Evolutionary conservation across 2,113 vertebrate genomes (phyloP).

Genomic region (Eclectus roratus): DNA sequence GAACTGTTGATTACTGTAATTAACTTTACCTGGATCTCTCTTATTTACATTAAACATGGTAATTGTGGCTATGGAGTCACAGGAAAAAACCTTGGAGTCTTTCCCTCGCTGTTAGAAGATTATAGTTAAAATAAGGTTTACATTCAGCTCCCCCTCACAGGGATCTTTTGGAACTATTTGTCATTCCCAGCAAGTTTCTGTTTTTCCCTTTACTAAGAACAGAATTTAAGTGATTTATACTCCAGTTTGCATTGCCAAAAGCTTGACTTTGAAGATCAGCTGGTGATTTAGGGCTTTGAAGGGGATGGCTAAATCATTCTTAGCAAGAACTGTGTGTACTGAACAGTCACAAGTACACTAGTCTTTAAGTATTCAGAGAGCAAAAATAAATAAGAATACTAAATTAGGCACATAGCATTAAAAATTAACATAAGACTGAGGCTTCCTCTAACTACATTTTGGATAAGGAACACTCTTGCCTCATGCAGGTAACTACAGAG

Average conservation of each 20-base stretch:
- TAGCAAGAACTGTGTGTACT: neutral
- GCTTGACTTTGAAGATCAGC: slow-evolving; percentile 10
- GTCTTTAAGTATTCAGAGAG: neutral
- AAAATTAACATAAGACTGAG: slow-evolving; percentile 5
- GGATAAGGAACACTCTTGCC: neutral
- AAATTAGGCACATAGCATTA: neutral
- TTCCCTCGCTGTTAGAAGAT: neutral
- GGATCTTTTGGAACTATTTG: neutral
- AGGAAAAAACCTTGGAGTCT: neutral
- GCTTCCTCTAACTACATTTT: neutral
- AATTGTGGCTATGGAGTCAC: slow-evolving; percentile 16
- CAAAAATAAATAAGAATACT: slow-evolving; percentile 20
- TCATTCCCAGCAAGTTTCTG: neutral
- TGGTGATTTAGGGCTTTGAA: neutral
- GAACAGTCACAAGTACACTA: neutral
- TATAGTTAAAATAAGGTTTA: slow-evolving; percentile 9
- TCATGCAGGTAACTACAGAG: neutral
- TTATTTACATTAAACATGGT: slow-evolving; percentile 34
- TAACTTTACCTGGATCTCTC: slow-evolving; percentile 31
- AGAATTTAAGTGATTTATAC: slow-evolving; percentile 9
- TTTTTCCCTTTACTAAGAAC: neutral
- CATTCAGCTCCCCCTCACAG: neutral
- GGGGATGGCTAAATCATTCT: neutral
- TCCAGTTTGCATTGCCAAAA: slow-evolving; percentile 11
- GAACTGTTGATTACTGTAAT: slow-evolving; percentile 41